Percentiles rank a stretch among this genome's conserved stretches.
Conservation (phyloP, 2,113 vertebrate species). For the Capreolus pygargus region DNA sequence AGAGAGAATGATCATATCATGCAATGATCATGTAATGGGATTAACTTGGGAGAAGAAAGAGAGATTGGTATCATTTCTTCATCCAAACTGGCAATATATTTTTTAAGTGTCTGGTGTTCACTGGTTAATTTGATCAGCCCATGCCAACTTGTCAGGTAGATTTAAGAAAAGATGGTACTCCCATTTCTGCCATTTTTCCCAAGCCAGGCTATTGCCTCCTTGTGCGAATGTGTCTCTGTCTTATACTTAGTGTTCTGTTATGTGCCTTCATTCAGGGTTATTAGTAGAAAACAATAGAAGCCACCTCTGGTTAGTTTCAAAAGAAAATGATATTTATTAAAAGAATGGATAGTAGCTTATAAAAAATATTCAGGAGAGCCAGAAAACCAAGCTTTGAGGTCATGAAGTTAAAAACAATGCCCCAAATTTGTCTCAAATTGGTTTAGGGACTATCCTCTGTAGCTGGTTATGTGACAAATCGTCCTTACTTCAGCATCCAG, state of each 20-base stretch:
- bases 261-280: not conserved
- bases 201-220: not conserved
- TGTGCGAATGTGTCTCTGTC: not conserved
- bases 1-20: not conserved
- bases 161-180: not conserved
- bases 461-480: not conserved
- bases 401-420: not conserved
- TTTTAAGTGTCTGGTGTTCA: not conserved
- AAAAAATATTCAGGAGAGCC: not conserved
- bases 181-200: not conserved
- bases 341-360: not conserved
- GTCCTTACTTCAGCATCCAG: not conserved
- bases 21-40: not conserved
- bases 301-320: not conserved
- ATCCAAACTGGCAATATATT: not conserved
- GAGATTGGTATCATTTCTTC: not conserved
- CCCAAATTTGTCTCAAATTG: not conserved
- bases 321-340: not conserved
- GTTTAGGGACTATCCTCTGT: not conserved
- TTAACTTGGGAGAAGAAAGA: rapidly evolving
- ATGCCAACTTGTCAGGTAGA: not conserved
- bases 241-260: not conserved
- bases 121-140: not conserved
- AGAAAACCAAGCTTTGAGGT: not conserved
- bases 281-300: not conserved